phyloP scores from a whole-genome alignment of 2,888 invertebrate species.

The Scelioninae gen. 1 region DNA sequence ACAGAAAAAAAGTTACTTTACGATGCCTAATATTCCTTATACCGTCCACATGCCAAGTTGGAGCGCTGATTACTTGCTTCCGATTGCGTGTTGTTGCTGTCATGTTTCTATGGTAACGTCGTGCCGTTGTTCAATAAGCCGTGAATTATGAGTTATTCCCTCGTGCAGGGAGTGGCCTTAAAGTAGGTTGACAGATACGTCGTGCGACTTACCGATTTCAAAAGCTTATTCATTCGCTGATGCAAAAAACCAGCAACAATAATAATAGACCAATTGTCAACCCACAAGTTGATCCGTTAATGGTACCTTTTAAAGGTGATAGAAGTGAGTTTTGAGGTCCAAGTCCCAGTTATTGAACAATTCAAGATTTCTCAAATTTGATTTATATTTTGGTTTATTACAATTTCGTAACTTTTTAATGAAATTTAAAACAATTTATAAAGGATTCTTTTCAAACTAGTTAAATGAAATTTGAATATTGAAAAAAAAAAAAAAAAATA shows the following conservation, averaged over 20 bases:
- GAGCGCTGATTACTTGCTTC: slow-evolving; percentile 68
- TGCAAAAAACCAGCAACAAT: slow-evolving; percentile 17
- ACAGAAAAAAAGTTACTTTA: slow-evolving; percentile 5
- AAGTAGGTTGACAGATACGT: slow-evolving; percentile 69
- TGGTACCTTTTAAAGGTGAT: background rate
- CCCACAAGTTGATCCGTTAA: background rate
- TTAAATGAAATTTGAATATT: too few species aligned
- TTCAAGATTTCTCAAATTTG: too few species aligned
- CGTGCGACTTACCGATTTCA: slow-evolving; percentile 53
- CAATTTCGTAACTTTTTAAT: too few species aligned
- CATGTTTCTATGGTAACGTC: slow-evolving; percentile 80
- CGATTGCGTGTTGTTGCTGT: slow-evolving; percentile 78
- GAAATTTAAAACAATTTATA: too few species aligned
- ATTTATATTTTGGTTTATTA: too few species aligned
- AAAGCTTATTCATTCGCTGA: slow-evolving; percentile 21
- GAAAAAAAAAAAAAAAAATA: too few species aligned
- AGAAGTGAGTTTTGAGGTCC: background rate
- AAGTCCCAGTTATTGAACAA: too few species aligned
- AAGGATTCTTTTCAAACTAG: too few species aligned
- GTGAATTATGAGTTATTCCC: slow-evolving; percentile 78
- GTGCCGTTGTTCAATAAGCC: slow-evolving; percentile 79
- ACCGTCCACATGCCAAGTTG: slow-evolving; percentile 22
- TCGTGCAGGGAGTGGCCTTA: slow-evolving; percentile 57
- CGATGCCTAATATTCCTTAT: slow-evolving; percentile 13
- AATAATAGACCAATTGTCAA: slow-evolving; percentile 34